phyloP scores from a whole-genome alignment of 2,888 invertebrate species.

The Lycophotia porphyrea region DNA sequence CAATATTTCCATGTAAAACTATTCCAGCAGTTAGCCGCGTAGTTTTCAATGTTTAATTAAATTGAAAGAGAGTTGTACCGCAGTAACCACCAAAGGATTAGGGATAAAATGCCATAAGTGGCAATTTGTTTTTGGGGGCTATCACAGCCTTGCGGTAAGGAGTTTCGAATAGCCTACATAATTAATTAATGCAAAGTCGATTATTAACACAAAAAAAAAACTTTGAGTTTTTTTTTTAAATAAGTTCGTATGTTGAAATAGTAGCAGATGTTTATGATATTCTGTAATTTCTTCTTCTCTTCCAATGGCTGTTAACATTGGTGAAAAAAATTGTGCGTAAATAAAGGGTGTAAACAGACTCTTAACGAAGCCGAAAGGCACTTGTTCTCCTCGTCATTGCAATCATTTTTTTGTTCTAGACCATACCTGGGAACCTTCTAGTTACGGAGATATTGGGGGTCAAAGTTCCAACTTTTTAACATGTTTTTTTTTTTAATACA shows the following conservation, averaged over 20 bases:
- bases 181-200: neutral
- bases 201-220: neutral
- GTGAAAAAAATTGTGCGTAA: too few species aligned
- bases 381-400: too few species aligned
- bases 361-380: too few species aligned
- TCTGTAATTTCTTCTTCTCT: neutral
- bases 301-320: too few species aligned
- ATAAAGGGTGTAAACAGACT: too few species aligned
- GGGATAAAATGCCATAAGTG: slow-evolving; percentile 38
- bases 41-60: slow-evolving; percentile 68
- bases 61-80: slow-evolving; percentile 60
- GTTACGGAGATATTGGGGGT: too few species aligned
- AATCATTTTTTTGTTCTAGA: too few species aligned
- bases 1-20: slow-evolving; percentile 47
- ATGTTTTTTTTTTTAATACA: too few species aligned
- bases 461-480: too few species aligned
- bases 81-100: slow-evolving; percentile 45
- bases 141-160: slow-evolving; percentile 17
- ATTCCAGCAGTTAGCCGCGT: slow-evolving; percentile 51
- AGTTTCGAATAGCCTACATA: slow-evolving; percentile 2
- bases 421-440: too few species aligned
- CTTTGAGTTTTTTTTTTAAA: neutral
- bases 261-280: neutral
- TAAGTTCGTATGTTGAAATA: neutral
- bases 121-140: slow-evolving; percentile 31